These are phyloP conservation scores for Heliocidaris erythrogramma DNA, from an alignment of 35 echinoderm and acorn worm genomes.

Conservation along the genomic window DNA sequence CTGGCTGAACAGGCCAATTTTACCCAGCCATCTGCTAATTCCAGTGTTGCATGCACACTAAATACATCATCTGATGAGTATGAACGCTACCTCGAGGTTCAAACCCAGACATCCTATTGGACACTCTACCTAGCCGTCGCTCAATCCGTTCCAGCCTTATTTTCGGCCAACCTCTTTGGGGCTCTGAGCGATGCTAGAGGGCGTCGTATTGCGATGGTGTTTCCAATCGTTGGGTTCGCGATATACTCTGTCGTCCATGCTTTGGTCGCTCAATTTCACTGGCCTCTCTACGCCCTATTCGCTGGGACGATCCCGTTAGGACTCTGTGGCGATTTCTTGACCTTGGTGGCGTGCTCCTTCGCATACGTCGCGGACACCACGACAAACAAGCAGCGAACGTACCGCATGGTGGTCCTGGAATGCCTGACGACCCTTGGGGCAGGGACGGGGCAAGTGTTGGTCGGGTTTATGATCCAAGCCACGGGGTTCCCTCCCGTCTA, in stretches of 20 bases:
- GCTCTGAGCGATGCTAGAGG: constrained; percentile 18
- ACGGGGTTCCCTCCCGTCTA: neutral
- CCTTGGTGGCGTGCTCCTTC: constrained; percentile 39
- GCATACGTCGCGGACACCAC: constrained; percentile 43
- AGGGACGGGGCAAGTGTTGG: neutral
- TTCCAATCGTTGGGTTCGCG: neutral
- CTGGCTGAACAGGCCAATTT: constrained; percentile 29
- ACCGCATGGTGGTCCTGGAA: constrained; percentile 31
- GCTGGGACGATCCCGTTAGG: constrained; percentile 18
- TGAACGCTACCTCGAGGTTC: neutral
- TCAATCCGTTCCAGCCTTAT: constrained; percentile 1
- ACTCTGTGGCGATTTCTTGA: constrained; percentile 32
- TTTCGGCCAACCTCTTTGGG: constrained; percentile 41
- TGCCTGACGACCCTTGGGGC: constrained; percentile 20
- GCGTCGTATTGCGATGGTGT: constrained; percentile 29
- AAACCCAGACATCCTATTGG: constrained; percentile 31
- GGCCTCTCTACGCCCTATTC: neutral
- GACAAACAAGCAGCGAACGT: constrained; percentile 20
- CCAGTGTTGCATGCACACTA: neutral
- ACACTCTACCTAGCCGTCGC: constrained; percentile 22
- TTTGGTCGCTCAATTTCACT: neutral
- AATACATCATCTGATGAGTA: constrained; percentile 34
- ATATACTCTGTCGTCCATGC: constrained; percentile 31
- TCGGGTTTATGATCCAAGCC: constrained; percentile 22
- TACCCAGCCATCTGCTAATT: neutral